Evolutionary conservation across 1,140 invertebrate genomes (phyloP).

Genomic region (Drosophila pallidifrons): DNA sequence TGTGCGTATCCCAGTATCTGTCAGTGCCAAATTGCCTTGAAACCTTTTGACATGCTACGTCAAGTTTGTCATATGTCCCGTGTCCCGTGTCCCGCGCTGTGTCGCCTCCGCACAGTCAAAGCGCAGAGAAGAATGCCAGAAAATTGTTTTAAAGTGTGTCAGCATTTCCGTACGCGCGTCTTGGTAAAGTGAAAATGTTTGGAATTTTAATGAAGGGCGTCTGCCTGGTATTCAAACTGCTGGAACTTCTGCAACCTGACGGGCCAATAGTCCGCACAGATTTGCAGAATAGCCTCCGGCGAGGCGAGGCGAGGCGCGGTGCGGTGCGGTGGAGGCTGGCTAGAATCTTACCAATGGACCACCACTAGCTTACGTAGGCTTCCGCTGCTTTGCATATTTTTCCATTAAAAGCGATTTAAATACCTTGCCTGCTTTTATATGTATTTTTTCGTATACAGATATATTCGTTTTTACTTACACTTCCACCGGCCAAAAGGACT

Average conservation of each 20-base stretch:
- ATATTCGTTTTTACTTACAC: slow-evolving; percentile 24
- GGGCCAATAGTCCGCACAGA: slow-evolving; percentile 65
- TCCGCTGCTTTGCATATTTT: slow-evolving; percentile 77
- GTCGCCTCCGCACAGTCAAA: slow-evolving; percentile 27
- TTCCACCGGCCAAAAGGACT: slow-evolving; percentile 6
- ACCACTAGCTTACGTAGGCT: slow-evolving; percentile 57
- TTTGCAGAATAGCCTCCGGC: slow-evolving; percentile 53
- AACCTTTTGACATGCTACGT: slow-evolving; percentile 80
- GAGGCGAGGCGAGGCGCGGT: background rate
- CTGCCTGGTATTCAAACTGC: slow-evolving; percentile 11
- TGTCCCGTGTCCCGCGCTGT: too few relatives aligned
- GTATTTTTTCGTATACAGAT: slow-evolving; percentile 43
- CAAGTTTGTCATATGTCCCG: slow-evolving; percentile 80
- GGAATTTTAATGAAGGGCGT: slow-evolving; percentile 81
- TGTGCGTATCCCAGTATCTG: slow-evolving; percentile 19
- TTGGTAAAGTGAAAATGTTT: slow-evolving; percentile 77
- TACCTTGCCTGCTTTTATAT: slow-evolving; percentile 69
- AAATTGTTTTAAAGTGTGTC: slow-evolving; percentile 84
- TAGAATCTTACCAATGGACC: slow-evolving; percentile 36
- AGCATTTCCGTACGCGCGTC: slow-evolving; percentile 63
- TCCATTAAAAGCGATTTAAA: slow-evolving; percentile 83
- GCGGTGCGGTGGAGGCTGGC: background rate
- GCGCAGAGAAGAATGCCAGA: slow-evolving; percentile 59
- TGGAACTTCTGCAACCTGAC: slow-evolving; percentile 19
- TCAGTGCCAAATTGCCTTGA: slow-evolving; percentile 72